Percentiles rank a stretch among this genome's conserved stretches.
phyloP scores from a whole-genome alignment of 2,888 invertebrate species.

The Physocephala rufipes region DNA sequence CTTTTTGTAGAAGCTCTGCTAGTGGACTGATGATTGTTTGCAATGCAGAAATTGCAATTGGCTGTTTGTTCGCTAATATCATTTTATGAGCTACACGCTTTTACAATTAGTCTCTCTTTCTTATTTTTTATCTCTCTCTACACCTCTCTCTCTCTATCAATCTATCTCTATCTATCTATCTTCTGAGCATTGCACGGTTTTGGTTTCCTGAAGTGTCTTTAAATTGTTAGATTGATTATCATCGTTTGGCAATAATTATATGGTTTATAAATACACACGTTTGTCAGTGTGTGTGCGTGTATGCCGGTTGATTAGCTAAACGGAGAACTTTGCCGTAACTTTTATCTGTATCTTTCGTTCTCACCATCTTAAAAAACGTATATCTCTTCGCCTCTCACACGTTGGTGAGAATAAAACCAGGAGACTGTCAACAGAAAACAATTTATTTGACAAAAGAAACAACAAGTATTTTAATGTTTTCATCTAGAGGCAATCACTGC shows the following conservation, averaged over 20 bases:
- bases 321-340: no score
- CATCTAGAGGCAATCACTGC: no score
- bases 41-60: neutral
- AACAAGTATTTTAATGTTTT: no score
- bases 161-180: neutral
- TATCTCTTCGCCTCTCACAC: no score
- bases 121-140: neutral
- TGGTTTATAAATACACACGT: neutral
- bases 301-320: no score
- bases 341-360: no score
- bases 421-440: no score
- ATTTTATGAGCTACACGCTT: neutral
- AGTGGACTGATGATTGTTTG: neutral
- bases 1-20: slow-evolving; percentile 6
- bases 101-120: neutral
- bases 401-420: no score
- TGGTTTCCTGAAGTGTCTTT: neutral
- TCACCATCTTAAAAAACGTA: no score
- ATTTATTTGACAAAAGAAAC: no score
- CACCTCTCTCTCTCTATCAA: no score
- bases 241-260: neutral
- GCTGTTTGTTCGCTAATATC: neutral
- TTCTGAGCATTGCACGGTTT: neutral
- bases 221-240: slow-evolving; percentile 7
- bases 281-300: neutral